Conservation (phyloP, 2,113 vertebrate genomes). For the Arothron firmamentum region DNA sequence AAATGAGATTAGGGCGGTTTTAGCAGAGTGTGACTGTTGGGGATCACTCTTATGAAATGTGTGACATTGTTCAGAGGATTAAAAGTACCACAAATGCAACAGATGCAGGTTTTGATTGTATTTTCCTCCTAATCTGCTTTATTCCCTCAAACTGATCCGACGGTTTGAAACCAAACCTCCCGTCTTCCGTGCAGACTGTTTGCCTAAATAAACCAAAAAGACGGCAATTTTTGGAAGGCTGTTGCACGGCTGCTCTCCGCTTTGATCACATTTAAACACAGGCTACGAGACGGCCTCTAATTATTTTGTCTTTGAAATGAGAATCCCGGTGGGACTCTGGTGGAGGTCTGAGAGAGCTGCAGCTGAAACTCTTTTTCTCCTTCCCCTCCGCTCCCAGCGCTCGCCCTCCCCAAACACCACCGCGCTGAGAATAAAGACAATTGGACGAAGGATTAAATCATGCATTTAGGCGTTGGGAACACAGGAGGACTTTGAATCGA, state of each 20-base stretch:
- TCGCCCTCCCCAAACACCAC: slow-evolving; percentile 3
- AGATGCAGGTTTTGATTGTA: background rate
- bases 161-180: background rate
- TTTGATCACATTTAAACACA: slow-evolving; percentile 55
- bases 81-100: slow-evolving; percentile 15
- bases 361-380: slow-evolving; percentile 55
- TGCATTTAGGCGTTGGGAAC: slow-evolving; percentile 17
- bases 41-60: slow-evolving; percentile 23
- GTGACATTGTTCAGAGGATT: slow-evolving; percentile 27
- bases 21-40: slow-evolving; percentile 18
- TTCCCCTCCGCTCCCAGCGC: slow-evolving; percentile 17
- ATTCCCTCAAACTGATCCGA: slow-evolving; percentile 17
- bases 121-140: slow-evolving; percentile 18
- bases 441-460: slow-evolving; percentile 31
- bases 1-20: slow-evolving; percentile 47
- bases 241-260: slow-evolving; percentile 7
- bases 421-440: slow-evolving; percentile 35
- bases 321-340: slow-evolving; percentile 40
- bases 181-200: slow-evolving; percentile 7
- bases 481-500: slow-evolving; percentile 18
- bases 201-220: slow-evolving; percentile 20
- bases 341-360: slow-evolving; percentile 41
- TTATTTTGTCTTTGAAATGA: slow-evolving; percentile 60
- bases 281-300: slow-evolving; percentile 61
- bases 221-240: background rate